Evolutionary conservation across 2,113 vertebrate species (phyloP), one percentile per base, ranked within the genome.

Genomic region (Saccopteryx bilineata): DNA sequence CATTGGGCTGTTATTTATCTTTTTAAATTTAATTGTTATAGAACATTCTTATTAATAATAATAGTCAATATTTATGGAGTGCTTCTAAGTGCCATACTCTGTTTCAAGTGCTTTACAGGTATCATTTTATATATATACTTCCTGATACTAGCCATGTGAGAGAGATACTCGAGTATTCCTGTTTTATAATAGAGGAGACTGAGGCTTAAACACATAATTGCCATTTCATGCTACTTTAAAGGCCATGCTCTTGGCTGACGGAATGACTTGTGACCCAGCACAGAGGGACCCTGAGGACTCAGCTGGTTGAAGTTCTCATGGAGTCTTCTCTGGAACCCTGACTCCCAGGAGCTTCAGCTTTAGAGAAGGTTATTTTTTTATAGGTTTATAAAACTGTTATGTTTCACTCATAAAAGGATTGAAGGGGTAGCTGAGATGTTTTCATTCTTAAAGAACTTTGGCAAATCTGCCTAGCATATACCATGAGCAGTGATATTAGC

Each of bases 401-500:
- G 50, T 78, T 78, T 78, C 28, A 56, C 50, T 54, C 17, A 78
- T 56, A 78, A 56, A 76, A 56, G 50, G 52, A 78, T 15, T 17
- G 4, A 78, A 78, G 18, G 50, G 50, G 9, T 78, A n/a, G 54
- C 26, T 3, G 2, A 86, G 12, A 39, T 91, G 5, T 94, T 91
- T 95, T 65, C 15, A 56, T 68, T 87, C 78, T 61, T 52, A 61
- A 61, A 61, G 48, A 58, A 82, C 80, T 90, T 88, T 78, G 66
- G 63, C n/a, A 90, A 74, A 68, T 83, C 24, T 96, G 9, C 24
- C 39, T 78, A 52, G 9, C 90, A 21, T 63, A 63, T 92, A 26
- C 46, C 33, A 46, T 24, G 61, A 24, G 23, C 33, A 68, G 50
- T 81, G 5, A 18, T 21, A 65, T 66, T 61, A 46, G 33, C 12